Evolutionary conservation across 2,888 invertebrate species (phyloP), one percentile per base, ranked within the genome.

Genomic region (Siphlonurus alternatus): DNA sequence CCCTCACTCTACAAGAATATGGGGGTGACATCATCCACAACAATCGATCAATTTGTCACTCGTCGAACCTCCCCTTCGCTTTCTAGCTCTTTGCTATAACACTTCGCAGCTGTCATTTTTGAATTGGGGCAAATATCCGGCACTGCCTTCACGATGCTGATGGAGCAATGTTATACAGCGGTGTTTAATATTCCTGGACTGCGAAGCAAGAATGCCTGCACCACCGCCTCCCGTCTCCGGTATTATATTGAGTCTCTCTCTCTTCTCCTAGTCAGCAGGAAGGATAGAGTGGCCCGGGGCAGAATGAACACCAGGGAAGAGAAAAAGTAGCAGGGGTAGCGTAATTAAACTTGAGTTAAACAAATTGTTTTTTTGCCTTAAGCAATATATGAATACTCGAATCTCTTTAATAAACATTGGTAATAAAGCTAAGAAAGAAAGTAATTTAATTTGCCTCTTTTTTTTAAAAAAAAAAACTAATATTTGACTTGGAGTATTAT

Each of bases 31-130:
- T 56, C 56, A 56, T 56, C 56, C n/a, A 56, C 56, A 56, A 56
- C 56, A 56, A 56, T 56, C 56, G 56, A 56, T 56, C 56, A 56
- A 56, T 56, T 56, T 56, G 56, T 56, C 56, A 56, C 56, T 22
- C n/a, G n/a, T 56, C 22, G 56, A 56, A 10, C 15, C 38, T 38
- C 38, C 15, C 38, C 38, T 38, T 38, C 38, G 15, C 15, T 10
- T 10, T 38, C 15, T 38, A 10, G 5, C 15, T 38, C 15, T 38
- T 15, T 38, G 5, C 5, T 38, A 38, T 38, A 38, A 38, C 38
- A 38, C 38, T 15, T n/a, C 5, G 38, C 38, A 38, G 38, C 38
- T 38, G 38, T 38, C 15, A 38, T 38, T 10, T 15, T 38, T 38
- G 15, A 38, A 38, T 38, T 38, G 38, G 38, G 38, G 7, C 38